phyloP scores from a whole-genome alignment of 2,797 vertebrate species.

The Podarcis lilfordi region DNA sequence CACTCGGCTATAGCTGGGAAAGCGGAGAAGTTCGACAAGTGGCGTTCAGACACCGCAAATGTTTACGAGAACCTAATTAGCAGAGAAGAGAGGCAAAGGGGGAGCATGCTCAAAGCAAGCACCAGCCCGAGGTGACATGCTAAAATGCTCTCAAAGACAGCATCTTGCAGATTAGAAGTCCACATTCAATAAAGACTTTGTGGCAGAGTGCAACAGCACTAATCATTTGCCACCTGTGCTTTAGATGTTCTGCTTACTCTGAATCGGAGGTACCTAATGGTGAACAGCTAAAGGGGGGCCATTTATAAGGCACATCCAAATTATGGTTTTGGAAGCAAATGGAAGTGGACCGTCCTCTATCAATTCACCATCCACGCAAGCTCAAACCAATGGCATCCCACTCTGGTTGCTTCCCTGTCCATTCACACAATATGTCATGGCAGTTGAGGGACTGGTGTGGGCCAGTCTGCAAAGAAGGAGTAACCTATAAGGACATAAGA shows the following conservation, averaged over 20 bases:
- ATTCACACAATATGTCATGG: not conserved
- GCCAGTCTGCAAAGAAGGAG: not conserved
- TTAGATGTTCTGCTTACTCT: not conserved
- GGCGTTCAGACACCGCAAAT: constrained; percentile 38
- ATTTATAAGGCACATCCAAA: not conserved
- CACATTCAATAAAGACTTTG: not conserved
- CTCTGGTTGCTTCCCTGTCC: not conserved
- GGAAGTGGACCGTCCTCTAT: not conserved
- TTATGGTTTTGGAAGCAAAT: not conserved
- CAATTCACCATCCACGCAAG: not conserved
- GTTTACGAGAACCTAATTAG: constrained; percentile 67
- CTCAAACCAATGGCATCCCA: not conserved
- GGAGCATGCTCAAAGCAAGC: not conserved
- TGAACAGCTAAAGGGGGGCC: not conserved
- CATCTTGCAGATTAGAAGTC: not conserved
- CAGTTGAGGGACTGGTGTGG: not conserved
- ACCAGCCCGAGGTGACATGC: not conserved
- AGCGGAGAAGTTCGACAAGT: not conserved
- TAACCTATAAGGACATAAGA: too few species aligned
- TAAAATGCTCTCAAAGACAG: constrained; percentile 5
- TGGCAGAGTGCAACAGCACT: not conserved
- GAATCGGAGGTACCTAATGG: not conserved
- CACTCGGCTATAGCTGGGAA: constrained; percentile 36
- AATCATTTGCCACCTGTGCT: not conserved
- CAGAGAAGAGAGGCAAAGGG: constrained; percentile 50